phyloP scores from a whole-genome alignment of 2,797 vertebrate species.

The Garrulus glandarius region DNA sequence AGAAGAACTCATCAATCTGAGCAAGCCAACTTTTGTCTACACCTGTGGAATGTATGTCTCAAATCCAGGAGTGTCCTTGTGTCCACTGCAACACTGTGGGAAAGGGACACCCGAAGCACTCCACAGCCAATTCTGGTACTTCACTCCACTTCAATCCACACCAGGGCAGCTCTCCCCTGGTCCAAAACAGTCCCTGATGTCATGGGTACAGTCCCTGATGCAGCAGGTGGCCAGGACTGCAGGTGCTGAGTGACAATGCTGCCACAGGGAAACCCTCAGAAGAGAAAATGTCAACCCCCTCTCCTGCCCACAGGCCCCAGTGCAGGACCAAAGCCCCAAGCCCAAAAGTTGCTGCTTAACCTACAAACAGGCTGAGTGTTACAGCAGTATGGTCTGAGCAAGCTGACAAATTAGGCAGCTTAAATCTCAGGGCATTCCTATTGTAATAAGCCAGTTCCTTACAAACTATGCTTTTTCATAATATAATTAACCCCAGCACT shows the following conservation, averaged over 20 bases:
- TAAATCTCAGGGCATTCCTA: not conserved
- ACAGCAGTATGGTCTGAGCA: fast-evolving
- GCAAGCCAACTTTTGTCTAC: not conserved
- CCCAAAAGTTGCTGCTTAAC: not conserved
- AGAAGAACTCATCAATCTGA: not conserved
- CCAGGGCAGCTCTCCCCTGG: not conserved
- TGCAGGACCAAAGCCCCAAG: not conserved
- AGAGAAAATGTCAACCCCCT: not conserved
- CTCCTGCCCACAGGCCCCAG: fast-evolving
- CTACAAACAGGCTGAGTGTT: not conserved
- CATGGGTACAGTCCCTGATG: fast-evolving
- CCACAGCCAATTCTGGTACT: not conserved
- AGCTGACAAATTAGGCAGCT: not conserved
- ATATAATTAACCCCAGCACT: constrained; percentile 16
- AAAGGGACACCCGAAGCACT: not conserved
- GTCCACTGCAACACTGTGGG: fast-evolving
- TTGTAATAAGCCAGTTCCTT: not conserved
- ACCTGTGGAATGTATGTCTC: not conserved
- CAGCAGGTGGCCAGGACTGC: fast-evolving
- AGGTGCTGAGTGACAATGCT: fast-evolving
- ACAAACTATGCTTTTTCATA: constrained; percentile 13
- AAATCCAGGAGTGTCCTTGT: fast-evolving
- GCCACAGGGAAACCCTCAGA: fast-evolving
- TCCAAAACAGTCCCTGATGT: fast-evolving
- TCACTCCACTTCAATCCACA: fast-evolving